phyloP scores from a whole-genome alignment of 2,888 invertebrate genomes.

The Chromoteleia sp. region DNA sequence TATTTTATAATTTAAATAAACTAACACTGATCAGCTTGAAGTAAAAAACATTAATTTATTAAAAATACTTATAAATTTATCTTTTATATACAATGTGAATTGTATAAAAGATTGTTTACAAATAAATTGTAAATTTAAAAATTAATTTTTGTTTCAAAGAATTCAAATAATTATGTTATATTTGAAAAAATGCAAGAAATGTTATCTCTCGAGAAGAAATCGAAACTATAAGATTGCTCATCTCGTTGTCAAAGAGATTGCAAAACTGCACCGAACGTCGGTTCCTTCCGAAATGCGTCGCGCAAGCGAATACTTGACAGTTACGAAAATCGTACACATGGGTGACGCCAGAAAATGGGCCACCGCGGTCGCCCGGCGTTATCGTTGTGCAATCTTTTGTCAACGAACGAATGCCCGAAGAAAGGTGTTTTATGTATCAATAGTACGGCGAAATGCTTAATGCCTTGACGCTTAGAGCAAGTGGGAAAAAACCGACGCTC shows the following conservation, averaged over 20 bases:
- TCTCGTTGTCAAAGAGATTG: constrained; percentile 36
- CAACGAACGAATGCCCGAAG: constrained; percentile 44
- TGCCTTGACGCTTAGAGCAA: constrained; percentile 21
- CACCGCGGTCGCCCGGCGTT: constrained; percentile 48
- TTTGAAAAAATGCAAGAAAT: too few relatives aligned
- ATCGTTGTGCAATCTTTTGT: constrained; percentile 57
- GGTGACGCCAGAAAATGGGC: constrained; percentile 77
- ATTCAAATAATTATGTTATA: too few relatives aligned
- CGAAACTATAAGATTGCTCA: not conserved
- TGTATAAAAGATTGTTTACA: too few relatives aligned
- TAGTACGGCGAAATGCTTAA: constrained; percentile 27
- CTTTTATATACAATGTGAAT: too few relatives aligned
- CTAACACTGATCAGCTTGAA: too few relatives aligned
- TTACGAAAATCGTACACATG: constrained; percentile 81
- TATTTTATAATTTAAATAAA: too few relatives aligned
- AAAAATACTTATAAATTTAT: too few relatives aligned
- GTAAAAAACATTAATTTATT: too few relatives aligned
- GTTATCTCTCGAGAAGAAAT: not conserved
- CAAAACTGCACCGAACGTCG: constrained; percentile 2
- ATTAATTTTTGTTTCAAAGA: too few relatives aligned
- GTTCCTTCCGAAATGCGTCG: constrained; percentile 55
- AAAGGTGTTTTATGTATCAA: constrained; percentile 39
- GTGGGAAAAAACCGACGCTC: constrained; percentile 31
- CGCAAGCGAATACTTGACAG: constrained; percentile 55
- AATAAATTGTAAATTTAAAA: too few relatives aligned